A percentile compares a stretch with the other conserved stretches of the same genome.
Conservation (phyloP, 2,888 invertebrate species). For the Lithophane leautieri region DNA sequence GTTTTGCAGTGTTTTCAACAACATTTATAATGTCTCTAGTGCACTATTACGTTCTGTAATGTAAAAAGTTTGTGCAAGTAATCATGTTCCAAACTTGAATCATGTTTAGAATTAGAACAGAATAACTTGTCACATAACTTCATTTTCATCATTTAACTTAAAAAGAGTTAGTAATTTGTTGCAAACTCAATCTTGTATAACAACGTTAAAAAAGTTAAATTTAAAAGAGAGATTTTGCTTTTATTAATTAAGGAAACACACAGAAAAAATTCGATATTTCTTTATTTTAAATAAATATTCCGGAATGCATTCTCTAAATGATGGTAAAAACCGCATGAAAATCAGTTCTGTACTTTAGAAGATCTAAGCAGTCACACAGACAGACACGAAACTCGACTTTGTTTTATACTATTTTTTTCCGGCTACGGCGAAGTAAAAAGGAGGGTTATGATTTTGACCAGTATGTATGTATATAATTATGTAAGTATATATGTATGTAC, state of each 20-base stretch:
- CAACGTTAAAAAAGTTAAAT: neutral
- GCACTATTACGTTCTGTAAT: constrained; percentile 27
- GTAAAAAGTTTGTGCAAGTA: constrained; percentile 27
- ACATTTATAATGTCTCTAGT: constrained; percentile 14
- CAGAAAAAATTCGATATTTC: too few species aligned
- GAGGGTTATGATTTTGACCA: too few species aligned
- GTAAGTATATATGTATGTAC: too few species aligned
- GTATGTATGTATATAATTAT: too few species aligned
- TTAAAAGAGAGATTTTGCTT: neutral
- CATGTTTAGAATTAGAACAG: constrained; percentile 14
- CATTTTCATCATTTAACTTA: constrained; percentile 3
- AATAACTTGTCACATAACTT: constrained; percentile 1
- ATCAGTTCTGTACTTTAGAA: neutral
- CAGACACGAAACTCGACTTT: neutral
- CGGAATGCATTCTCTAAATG: too few species aligned
- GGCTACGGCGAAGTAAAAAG: too few species aligned
- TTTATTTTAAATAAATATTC: too few species aligned
- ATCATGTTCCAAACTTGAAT: constrained; percentile 21
- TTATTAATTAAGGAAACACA: too few species aligned
- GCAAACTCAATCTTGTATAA: constrained; percentile 18
- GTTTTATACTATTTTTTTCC: neutral
- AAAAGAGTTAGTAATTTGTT: neutral
- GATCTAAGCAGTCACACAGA: neutral
- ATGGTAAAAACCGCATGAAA: neutral
- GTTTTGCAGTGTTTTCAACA: constrained; percentile 9